Base-by-base conservation (phyloP, 2,797 vertebrate genomes). In the Scomberomorus guttatus region DNA sequence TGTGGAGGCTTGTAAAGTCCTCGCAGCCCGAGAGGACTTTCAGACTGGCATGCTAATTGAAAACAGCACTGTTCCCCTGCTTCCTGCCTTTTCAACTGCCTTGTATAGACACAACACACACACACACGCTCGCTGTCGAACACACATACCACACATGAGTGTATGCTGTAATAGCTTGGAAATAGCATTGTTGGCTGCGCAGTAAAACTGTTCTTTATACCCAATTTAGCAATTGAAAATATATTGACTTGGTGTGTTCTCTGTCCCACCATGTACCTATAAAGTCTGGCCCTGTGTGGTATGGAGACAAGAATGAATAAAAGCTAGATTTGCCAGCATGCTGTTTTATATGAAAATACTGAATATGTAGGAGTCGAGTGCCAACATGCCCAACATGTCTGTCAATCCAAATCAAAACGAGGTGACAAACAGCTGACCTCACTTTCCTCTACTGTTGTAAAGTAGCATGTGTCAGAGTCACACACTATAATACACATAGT, bases 31-130 rank as follows among this genome's bases (percentile, higher is more conserved):
- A 95, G 89, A 71, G 56, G 74, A 93, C 59, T 87, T 93, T 88
- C 77, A 93, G 93, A 94, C 86, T 59, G 94, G 93, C 91, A 91
- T 39, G 17, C 89, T 96, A 96, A 97, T 95, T 96, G 91, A 90
- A 97, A 97, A 94, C 96, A 97, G 95, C 37, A 52, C 66, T 54
- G 15, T 81, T 85, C 72, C 69, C 79, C 59, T 70, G 76, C 82
- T 90, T 92, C 85, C 86, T 93, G 90, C 82, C 83, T 90, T 84
- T 90, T 87, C 78, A 84, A 71, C 82, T 61, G 50, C 65, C 81
- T 63, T 54, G 24, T 59, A 70, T 44, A 74, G 55, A 82, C 60
- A 63, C 70, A 0, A 60, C 56, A 63, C 44, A 70, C 44, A 66
- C 18, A 64, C 17, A 71, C 32, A 62, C 42, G 22, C 44, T 13